These are phyloP conservation scores for Notarius lentiginosus DNA, from an alignment of 2,113 vertebrate genomes.

Conservation along the genomic window DNA sequence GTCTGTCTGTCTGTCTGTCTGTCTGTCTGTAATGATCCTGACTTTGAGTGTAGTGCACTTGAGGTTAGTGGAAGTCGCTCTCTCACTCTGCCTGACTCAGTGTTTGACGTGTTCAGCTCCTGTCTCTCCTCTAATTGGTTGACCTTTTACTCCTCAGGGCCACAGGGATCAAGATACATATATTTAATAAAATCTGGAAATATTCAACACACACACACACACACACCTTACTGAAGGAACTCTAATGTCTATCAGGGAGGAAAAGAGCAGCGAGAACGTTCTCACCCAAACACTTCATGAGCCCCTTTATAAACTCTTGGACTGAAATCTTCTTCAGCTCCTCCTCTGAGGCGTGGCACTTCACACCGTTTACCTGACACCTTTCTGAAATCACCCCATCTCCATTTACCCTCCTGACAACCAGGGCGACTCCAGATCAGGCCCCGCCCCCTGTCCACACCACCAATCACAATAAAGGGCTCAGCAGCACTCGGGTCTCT, in stretches of 20 bases:
- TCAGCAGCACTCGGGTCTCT: slow-evolving; percentile 24
- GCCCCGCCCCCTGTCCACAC: slow-evolving; percentile 14
- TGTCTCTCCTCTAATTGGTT: slow-evolving; percentile 42
- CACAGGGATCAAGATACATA: neutral
- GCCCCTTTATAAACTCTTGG: neutral
- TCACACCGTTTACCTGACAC: slow-evolving; percentile 46
- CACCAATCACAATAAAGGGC: slow-evolving; percentile 61
- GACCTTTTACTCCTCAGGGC: slow-evolving; percentile 42
- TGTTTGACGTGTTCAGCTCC: neutral
- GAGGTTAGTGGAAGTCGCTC: neutral
- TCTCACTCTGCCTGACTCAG: neutral
- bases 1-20: too few relatives aligned
- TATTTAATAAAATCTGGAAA: neutral
- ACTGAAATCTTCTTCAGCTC: neutral
- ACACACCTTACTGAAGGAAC: neutral
- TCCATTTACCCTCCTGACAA: slow-evolving; percentile 64
- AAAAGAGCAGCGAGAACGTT: neutral
- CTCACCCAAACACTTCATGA: neutral
- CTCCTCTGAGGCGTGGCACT: neutral
- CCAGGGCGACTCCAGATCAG: slow-evolving; percentile 42
- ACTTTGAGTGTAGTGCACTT: neutral
- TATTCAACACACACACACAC: neutral
- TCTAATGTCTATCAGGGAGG: neutral
- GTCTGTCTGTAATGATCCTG: neutral
- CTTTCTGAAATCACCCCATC: slow-evolving; percentile 53